A percentile compares a stretch with the other conserved stretches of the same genome.
These are phyloP conservation scores for Drosophila tsacasi DNA, from an alignment of 1,140 invertebrate genomes.

Conservation along the genomic window DNA sequence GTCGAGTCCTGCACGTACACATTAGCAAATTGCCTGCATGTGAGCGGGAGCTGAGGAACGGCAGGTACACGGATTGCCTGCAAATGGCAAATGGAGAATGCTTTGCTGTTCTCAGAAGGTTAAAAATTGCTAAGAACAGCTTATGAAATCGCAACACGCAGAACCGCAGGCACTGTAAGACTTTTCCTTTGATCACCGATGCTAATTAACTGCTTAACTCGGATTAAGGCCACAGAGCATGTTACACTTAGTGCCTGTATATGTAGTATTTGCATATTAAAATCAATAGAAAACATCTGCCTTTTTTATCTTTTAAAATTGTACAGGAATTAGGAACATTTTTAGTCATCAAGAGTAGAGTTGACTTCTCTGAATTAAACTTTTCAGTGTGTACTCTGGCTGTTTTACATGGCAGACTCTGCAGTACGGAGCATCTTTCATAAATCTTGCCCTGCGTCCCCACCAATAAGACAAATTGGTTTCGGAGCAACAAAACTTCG, in stretches of 20 bases:
- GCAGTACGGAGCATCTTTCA: slow-evolving; percentile 41
- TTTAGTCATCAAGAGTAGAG: neutral
- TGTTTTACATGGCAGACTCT: slow-evolving; percentile 16
- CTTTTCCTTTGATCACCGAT: slow-evolving; percentile 27
- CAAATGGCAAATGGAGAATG: slow-evolving; percentile 39
- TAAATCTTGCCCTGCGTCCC: slow-evolving; percentile 47
- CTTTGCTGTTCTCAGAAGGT: slow-evolving; percentile 29
- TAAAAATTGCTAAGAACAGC: slow-evolving; percentile 42
- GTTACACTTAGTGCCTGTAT: neutral
- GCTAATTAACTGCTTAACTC: slow-evolving; percentile 51
- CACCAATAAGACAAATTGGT: slow-evolving; percentile 77
- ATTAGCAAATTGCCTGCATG: slow-evolving; percentile 76
- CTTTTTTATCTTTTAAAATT: neutral
- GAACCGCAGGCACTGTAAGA: slow-evolving; percentile 20
- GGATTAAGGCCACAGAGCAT: slow-evolving; percentile 29
- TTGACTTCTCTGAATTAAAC: neutral
- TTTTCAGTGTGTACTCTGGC: neutral
- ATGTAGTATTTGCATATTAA: neutral
- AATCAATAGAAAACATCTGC: neutral
- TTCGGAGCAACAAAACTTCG: slow-evolving; percentile 59
- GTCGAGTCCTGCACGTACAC: slow-evolving; percentile 69
- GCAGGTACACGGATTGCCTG: slow-evolving; percentile 25
- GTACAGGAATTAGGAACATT: no score
- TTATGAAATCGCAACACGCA: slow-evolving; percentile 34
- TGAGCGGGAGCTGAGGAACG: slow-evolving; percentile 21